Evolutionary conservation across 2,797 vertebrate genomes (phyloP), one percentile per base, ranked within the genome.

Genomic region (Enteromius afrohamiltoni): DNA sequence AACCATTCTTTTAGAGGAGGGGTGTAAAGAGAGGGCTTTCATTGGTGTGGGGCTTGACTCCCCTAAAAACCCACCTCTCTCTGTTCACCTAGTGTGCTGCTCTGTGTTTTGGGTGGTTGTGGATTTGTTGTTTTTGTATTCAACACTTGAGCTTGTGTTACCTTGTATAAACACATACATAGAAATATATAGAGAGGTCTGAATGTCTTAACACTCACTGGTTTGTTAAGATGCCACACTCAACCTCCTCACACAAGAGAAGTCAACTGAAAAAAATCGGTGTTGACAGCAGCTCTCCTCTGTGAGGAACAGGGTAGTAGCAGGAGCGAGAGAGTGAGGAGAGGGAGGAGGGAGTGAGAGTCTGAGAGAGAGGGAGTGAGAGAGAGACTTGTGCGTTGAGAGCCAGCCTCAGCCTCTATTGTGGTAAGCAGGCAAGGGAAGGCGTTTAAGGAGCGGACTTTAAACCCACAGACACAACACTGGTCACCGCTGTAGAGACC

Each of bases 261-360:
- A 93, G 93, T 94, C 93, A 93, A 95, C 96, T 97, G 96, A 98
- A 96, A 95, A 95, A 96, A 96, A 98, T 96, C 93, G 89, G 93
- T 95, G 93, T 95, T 97, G 96, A 97, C 97, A 97, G 95, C 92
- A 95, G 91, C 93, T 95, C 95, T 95, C 92, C 71, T 37, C 40
- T 67, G 53, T 53, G 80, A 83, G 77, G 34, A 81, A 82, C 83
- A 68, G 70, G 62, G 83, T 60, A 55, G 69, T 69, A 83, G 60
- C 64, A 77, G 51, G 69, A 79, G 78, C 64, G 42, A 26, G 68
- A 42, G 47, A 77, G 80, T 31, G 70, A 90, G 90, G 94, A 93
- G 94, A 92, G 94, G 93, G 90, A 89, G 85, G 82, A 40, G 83
- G 76, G 74, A 83, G 79, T 83, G 76, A 85, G 51, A 84, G 87